Percentiles rank a stretch among this genome's conserved stretches.
phyloP scores from a whole-genome alignment of 2,888 invertebrate species.

The Drosophila leonis region DNA sequence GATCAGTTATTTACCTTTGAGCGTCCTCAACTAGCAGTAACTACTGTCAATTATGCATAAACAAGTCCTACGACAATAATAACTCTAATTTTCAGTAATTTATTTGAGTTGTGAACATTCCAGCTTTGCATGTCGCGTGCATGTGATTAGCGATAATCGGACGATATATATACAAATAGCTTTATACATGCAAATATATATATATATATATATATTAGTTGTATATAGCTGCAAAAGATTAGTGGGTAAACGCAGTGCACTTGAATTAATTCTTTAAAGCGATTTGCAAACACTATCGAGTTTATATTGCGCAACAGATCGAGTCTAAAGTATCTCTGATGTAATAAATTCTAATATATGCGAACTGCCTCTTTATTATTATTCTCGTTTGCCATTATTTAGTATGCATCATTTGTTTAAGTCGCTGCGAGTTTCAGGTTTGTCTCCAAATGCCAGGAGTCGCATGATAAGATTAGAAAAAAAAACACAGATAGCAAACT shows the following conservation, averaged over 20 bases:
- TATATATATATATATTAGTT: not conserved
- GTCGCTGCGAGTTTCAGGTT: conserved; percentile 36
- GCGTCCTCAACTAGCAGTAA: not conserved
- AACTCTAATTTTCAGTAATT: conserved; percentile 3
- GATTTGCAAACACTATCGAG: not conserved
- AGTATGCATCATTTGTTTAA: conserved; percentile 45
- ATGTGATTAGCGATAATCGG: conserved; percentile 3
- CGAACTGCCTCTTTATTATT: conserved; percentile 30
- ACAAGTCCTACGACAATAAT: not conserved
- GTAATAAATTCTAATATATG: conserved; percentile 67
- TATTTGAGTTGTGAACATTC: not conserved
- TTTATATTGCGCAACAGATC: conserved; percentile 52
- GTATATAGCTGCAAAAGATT: not conserved
- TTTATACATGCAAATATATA: not conserved
- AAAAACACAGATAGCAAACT: conserved; percentile 3
- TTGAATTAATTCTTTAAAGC: conserved; percentile 11
- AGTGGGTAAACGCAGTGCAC: not conserved
- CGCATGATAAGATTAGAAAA: conserved; percentile 35
- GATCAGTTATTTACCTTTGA: not conserved
- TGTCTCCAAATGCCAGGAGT: conserved; percentile 49
- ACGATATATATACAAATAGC: not conserved
- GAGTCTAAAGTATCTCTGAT: conserved; percentile 30
- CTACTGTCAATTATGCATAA: not conserved
- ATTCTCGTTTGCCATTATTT: conserved; percentile 42
- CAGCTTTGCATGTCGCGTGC: conserved; percentile 7